phyloP scores from a whole-genome alignment of 1,140 invertebrate genomes.

The Listronotus bonariensis region DNA sequence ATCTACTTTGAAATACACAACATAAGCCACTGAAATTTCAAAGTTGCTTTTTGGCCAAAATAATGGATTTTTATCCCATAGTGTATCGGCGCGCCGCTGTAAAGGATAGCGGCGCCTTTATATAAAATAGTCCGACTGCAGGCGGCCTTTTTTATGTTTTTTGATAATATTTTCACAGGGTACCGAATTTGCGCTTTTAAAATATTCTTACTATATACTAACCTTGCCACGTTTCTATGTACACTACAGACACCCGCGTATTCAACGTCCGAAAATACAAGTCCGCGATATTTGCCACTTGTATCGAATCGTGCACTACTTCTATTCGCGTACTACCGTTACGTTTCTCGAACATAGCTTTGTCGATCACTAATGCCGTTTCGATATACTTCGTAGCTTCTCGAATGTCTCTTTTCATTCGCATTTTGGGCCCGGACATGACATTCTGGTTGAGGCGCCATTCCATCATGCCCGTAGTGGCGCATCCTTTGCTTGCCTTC shows the following conservation, averaged over 20 bases:
- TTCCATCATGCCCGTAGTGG: conserved; percentile 77
- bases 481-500: conserved; percentile 86
- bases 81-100: no score
- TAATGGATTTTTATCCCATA: no score
- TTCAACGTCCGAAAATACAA: conserved; percentile 81
- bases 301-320: conserved; percentile 92
- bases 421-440: conserved; percentile 23
- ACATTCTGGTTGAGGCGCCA: conserved; percentile 64
- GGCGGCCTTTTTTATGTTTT: no score
- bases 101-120: no score
- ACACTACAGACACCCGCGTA: conserved; percentile 90
- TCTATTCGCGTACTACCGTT: conserved; percentile 87
- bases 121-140: no score
- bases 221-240: conserved; percentile 93
- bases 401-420: conserved; percentile 74
- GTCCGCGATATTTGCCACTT: conserved; percentile 96
- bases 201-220: no score
- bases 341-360: conserved; percentile 91
- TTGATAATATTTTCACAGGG: no score
- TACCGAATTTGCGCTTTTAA: no score
- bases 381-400: conserved; percentile 91
- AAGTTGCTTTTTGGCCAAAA: no score
- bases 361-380: conserved; percentile 89
- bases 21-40: no score
- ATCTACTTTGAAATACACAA: no score